Evolutionary conservation across 2,888 invertebrate genomes (phyloP), one percentile per base, ranked within the genome.

Genomic region (Drosophila prolongata): DNA sequence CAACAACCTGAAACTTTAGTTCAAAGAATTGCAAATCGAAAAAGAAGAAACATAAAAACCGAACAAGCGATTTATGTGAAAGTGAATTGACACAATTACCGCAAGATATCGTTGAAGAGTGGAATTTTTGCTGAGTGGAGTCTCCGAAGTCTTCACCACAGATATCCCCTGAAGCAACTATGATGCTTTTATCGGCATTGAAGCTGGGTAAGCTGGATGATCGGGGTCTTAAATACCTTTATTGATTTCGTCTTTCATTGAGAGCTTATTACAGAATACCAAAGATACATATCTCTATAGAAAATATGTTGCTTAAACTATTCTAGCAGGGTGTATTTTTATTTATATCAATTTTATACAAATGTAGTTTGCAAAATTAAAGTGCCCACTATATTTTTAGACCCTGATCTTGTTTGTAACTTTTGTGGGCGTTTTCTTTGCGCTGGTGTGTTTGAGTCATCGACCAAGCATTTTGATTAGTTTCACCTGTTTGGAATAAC

Each of bases 161-260:
- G 38, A 30, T 27, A 46, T 35, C 35, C 47, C 52, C 58, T 73
- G 68, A 64, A 69, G 75, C 57, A 61, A 73, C 44, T 47, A 92
- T 92, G 92, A 92, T 92, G 92, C 91, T 92, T 71, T 83, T 92
- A 87, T 92, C 92, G 78, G 91, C 92, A 72, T 82, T 92, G 74
- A 92, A 92, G 90, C 89, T 91, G 91, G 92, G 92, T 92, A 92
- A 80, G 90, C 43, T 50, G 16, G 37, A 11, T 24, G 19, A 37
- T 34, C 19, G n/a, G 1, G 46, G 11, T 37, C 6, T 11, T n/a
- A 27, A 19, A 38, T 11, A 6, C 1, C 4, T 2, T 1, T 14
- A 14, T 14, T 19, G 10, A 54, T 59, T 62, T 76, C 27, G 68
- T 62, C 76, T 76, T 55, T n/a, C 13, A 24, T n/a, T 1, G 11